Base-by-base conservation (phyloP, 2,797 vertebrate species). In the Podargus strigoides region DNA sequence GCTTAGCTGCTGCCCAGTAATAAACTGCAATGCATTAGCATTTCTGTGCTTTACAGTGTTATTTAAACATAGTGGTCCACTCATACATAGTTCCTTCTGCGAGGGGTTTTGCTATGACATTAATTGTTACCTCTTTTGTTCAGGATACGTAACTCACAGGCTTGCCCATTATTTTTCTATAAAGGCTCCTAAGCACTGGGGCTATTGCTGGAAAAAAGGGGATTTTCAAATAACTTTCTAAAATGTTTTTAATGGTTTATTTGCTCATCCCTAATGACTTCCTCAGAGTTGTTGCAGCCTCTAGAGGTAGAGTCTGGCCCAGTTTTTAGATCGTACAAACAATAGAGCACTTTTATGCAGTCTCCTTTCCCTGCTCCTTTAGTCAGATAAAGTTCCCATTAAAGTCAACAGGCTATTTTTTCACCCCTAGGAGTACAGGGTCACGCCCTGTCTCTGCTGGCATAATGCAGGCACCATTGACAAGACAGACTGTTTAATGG, bases 401-500 rank as follows among this genome's bases (percentile, higher is more conserved):
- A 77, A 95, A 64, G 66, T 78, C 89, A 95, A 77, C 92, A 84
- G 59, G 72, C 70, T 86, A 2, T 89, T 89, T 91, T 80, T 14
- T 1, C 7, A 23, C 46, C 19, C 11, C n/a, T 14, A 82, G 72
- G 74, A 94, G 39, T 87, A 50, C 74, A 92, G 94, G 94, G 93
- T 95, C 91, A 85, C 34, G 42, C 80, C 95, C 95, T 89, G 41
- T 91, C 93, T 97, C 96, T 96, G 94, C 83, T 79, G 88, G 94
- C 50, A 36, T 96, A 96, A 92, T 93, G 95, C 97, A 97, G 96
- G 93, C 96, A 97, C 92, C 91, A 70, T 92, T 97, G 97, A 97
- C 96, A 98, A 97, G 97, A 97, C 79, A 95, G 95, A 97, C 91
- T 97, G 95, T 96, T 97, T 96, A 97, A 96, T 95, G 89, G 78